Base-by-base conservation (phyloP, 2,797 vertebrate species). In the Helarctos malayanus region DNA sequence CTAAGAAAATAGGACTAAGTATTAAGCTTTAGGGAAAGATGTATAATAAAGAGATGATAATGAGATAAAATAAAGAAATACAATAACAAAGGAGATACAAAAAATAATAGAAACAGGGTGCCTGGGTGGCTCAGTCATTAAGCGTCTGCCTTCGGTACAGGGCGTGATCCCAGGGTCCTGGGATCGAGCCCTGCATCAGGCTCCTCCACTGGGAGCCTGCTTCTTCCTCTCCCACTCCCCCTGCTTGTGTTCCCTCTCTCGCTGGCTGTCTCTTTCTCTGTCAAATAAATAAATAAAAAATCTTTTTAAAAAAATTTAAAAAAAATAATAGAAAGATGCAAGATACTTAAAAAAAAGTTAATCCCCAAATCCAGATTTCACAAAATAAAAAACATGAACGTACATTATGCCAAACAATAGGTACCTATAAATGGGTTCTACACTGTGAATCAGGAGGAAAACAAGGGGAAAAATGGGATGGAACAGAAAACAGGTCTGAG, bases 1-100 rank as follows among this genome's bases (percentile, higher is more conserved):
- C 10, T 57, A 86, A 75, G 38, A 82, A 93, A 89, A 92, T 38
- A 94, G 89, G 11, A 83, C 38, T 69, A 96, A 80, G n/a, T 16
- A 47, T 7, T 73, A 75, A 75, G 38, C 5, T 71, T 38, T 56
- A 5, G 14, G 38, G 5, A 71, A 80, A 71, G 23, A 85, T 18
- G 21, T 71, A 78, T n/a, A 84, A 86, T 54, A 61, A 78, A 52
- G 71, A 91, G 13, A 79, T 59, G 71, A 63, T 47, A n/a, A 73
- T 82, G 38, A 35, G 47, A 38, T 25, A 69, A 3, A 80, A 13
- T 49, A 88, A 57, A 91, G 57, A 80, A 14, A 78, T 61, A 83
- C n/a, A 59, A 71, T 29, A 18, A 47, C 73, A 83, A 76, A 79
- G 27, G 16, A 68, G 10, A 91, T 45, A 80, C 1, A 49, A 80